Conservation (phyloP, 2,113 vertebrate species). For the Ailurus styani region DNA sequence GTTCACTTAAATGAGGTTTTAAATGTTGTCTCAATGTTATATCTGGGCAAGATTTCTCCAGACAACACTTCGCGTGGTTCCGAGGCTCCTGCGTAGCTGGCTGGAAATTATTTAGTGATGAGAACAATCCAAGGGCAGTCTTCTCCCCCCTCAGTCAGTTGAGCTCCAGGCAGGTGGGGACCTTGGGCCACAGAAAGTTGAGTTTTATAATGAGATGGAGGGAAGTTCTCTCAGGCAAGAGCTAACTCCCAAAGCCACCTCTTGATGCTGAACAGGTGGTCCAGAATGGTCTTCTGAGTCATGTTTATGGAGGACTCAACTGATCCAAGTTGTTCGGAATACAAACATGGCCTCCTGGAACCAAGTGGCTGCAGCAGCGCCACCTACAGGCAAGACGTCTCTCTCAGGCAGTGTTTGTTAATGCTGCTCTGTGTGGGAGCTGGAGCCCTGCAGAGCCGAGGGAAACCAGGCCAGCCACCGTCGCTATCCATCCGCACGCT, state of each 20-base stretch:
- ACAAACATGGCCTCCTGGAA: background rate
- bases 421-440: fast-evolving
- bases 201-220: constrained; percentile 32
- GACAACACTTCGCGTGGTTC: constrained; percentile 72
- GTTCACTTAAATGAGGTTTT: constrained; percentile 82
- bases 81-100: background rate
- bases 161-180: background rate
- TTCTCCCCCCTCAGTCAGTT: background rate
- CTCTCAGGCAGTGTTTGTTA: background rate
- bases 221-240: constrained; percentile 23
- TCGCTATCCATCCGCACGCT: background rate
- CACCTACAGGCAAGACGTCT: background rate
- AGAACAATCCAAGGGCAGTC: constrained; percentile 44
- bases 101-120: constrained; percentile 23
- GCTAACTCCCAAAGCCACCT: constrained; percentile 29
- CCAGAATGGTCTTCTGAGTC: background rate
- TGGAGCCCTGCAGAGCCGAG: background rate
- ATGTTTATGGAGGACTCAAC: background rate
- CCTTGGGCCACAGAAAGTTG: background rate
- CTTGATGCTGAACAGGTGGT: constrained; percentile 38
- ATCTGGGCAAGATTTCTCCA: constrained; percentile 79
- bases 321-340: background rate
- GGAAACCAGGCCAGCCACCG: background rate
- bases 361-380: background rate
- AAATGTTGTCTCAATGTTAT: constrained; percentile 76